A percentile compares a stretch with the other conserved stretches of the same genome.
These are phyloP conservation scores for Syrrhaptes paradoxus DNA, from an alignment of 2,113 vertebrate genomes.

Conservation along the genomic window DNA sequence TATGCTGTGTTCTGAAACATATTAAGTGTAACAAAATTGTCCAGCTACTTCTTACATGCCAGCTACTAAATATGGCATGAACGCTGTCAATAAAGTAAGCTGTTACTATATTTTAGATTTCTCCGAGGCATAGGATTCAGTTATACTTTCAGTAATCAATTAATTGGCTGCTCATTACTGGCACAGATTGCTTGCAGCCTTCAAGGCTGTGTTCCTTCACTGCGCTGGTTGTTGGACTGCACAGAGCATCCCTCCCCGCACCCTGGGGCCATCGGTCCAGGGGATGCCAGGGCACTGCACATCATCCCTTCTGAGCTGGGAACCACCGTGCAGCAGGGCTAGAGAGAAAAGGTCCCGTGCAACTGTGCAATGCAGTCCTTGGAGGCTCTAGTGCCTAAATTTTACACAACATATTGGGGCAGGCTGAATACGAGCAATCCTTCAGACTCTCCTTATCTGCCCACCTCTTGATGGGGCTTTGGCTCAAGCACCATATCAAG, in stretches of 20 bases:
- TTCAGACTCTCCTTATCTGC: neutral
- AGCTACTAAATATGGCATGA: conserved; percentile 51
- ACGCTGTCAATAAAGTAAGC: conserved; percentile 57
- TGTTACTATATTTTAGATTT: conserved; percentile 59
- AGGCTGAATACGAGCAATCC: neutral
- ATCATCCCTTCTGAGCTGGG: neutral
- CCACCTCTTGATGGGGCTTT: neutral
- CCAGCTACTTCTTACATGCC: conserved; percentile 44
- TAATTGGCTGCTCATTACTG: conserved; percentile 51
- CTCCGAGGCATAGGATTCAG: conserved; percentile 51
- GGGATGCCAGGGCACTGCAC: neutral
- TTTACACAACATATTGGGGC: neutral
- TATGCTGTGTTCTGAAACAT: conserved; percentile 56
- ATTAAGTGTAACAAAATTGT: conserved; percentile 70
- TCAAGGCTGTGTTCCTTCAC: neutral
- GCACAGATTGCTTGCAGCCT: conserved; percentile 19
- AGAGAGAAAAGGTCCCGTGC: neutral
- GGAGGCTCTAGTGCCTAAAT: neutral
- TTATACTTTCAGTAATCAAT: conserved; percentile 59
- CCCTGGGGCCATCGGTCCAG: accelerated
- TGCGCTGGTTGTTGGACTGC: neutral
- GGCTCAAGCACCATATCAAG: neutral
- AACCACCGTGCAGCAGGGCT: neutral
- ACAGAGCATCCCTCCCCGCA: neutral
- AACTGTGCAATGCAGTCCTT: neutral